A percentile compares a stretch with the other conserved stretches of the same genome.
Evolutionary conservation across 2,888 invertebrate species (phyloP).

Genomic region (Eueremaeus valkanovi): DNA sequence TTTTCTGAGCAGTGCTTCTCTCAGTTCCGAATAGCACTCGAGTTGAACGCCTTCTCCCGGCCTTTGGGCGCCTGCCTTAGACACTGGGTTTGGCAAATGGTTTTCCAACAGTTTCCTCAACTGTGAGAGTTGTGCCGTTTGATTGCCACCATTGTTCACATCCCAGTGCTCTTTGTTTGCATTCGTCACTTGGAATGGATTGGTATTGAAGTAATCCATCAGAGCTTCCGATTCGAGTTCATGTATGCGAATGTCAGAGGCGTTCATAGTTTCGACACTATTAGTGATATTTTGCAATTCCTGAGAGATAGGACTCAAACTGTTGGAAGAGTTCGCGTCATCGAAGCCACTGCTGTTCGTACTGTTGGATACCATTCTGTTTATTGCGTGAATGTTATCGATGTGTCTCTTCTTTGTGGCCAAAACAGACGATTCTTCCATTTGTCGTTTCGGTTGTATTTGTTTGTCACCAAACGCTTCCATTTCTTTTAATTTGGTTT

Average conservation of each 20-base stretch:
- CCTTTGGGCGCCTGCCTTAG: background rate
- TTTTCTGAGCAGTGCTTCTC: constrained; percentile 19
- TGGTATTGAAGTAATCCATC: constrained; percentile 63
- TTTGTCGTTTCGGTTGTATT: constrained; percentile 41
- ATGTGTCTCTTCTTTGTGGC: constrained; percentile 43
- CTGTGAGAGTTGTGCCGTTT: constrained; percentile 61
- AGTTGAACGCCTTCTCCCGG: background rate
- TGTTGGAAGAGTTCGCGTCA: constrained; percentile 29
- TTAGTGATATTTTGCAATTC: background rate
- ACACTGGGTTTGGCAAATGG: constrained; percentile 56
- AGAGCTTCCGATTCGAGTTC: constrained; percentile 60
- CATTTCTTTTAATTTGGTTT: background rate
- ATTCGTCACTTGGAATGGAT: background rate
- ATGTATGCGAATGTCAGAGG: constrained; percentile 46
- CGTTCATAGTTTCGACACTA: background rate
- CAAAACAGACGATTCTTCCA: constrained; percentile 41
- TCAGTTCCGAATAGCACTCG: constrained; percentile 15
- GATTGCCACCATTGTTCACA: constrained; percentile 23
- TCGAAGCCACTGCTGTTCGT: constrained; percentile 34
- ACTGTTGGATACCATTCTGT: constrained; percentile 26
- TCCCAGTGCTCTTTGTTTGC: constrained; percentile 61
- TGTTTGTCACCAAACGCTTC: constrained; percentile 12
- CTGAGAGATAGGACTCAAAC: constrained; percentile 29
- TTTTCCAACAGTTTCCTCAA: constrained; percentile 67
- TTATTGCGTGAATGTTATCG: constrained; percentile 37